Evolutionary conservation across 2,113 vertebrate species (phyloP).

Genomic region (Serinus canaria): DNA sequence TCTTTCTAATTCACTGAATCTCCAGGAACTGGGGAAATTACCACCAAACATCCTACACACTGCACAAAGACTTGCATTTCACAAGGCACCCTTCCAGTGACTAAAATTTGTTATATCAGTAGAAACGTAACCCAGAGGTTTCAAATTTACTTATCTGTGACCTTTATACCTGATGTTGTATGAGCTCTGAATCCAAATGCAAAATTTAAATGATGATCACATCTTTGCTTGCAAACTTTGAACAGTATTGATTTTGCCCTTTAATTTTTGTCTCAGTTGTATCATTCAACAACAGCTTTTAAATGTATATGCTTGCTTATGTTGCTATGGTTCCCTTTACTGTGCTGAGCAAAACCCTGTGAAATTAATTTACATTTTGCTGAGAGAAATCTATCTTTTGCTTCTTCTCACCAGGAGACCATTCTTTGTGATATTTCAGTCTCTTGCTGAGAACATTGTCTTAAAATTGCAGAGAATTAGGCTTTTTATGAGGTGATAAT

Average conservation of each 20-base stretch:
- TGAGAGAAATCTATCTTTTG: slow-evolving; percentile 12
- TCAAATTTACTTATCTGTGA: not conserved
- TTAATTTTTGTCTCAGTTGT: not conserved
- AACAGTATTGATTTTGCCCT: not conserved
- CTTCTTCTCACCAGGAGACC: slow-evolving; percentile 23
- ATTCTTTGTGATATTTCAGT: slow-evolving; percentile 42
- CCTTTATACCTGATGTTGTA: not conserved
- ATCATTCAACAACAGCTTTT: slow-evolving; percentile 13
- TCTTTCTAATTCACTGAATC: not conserved
- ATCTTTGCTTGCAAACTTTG: not conserved
- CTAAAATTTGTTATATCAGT: not conserved
- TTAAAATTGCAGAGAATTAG: slow-evolving; percentile 17
- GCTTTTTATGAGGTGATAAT: not conserved
- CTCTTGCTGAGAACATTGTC: slow-evolving; percentile 39
- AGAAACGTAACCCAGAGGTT: not conserved
- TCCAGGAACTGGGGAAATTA: not conserved
- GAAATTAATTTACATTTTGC: slow-evolving; percentile 32
- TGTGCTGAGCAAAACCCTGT: slow-evolving; percentile 16
- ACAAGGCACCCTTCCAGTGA: not conserved
- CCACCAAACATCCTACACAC: not conserved
- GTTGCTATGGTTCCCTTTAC: slow-evolving; percentile 35
- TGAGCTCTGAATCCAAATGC: not conserved
- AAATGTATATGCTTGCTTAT: not conserved
- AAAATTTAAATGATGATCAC: not conserved
- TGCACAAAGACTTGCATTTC: not conserved